Percentiles rank a stretch among this genome's conserved stretches.
Evolutionary conservation across 2,888 invertebrate species (phyloP).

Genomic region (Perizoma flavofasciatum): DNA sequence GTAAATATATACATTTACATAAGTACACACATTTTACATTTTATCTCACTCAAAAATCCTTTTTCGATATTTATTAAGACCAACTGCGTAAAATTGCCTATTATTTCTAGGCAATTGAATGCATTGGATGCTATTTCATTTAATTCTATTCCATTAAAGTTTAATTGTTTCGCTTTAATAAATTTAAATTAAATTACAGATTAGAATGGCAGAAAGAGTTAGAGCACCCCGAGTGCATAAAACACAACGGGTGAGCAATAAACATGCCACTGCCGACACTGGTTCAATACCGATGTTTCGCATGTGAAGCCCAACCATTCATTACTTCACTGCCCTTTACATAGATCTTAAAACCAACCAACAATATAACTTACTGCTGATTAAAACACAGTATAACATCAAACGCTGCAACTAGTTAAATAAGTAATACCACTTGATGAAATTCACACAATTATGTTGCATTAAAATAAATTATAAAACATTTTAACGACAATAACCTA

Average conservation of each 20-base stretch:
- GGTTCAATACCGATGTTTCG: slow-evolving; percentile 54
- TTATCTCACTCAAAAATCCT: neutral
- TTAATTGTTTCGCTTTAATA: slow-evolving; percentile 22
- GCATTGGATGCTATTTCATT: slow-evolving; percentile 4
- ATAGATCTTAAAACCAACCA: slow-evolving; percentile 34
- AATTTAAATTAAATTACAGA: slow-evolving; percentile 56
- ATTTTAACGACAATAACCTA: no score
- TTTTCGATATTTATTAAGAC: neutral
- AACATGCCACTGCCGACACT: slow-evolving; percentile 61
- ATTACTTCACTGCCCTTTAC: slow-evolving; percentile 43
- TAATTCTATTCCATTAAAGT: slow-evolving; percentile 12
- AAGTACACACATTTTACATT: no score
- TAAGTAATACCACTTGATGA: no score
- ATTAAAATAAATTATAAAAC: no score
- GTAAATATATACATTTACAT: no score
- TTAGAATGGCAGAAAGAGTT: slow-evolving; percentile 52
- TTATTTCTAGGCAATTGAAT: slow-evolving; percentile 15
- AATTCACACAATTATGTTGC: no score
- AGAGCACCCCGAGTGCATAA: slow-evolving; percentile 56
- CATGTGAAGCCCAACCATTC: slow-evolving; percentile 50
- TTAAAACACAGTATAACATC: slow-evolving; percentile 13
- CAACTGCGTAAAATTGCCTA: slow-evolving; percentile 5
- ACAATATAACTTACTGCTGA: slow-evolving; percentile 22
- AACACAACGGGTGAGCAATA: slow-evolving; percentile 57
- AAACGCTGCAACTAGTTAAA: slow-evolving; percentile 4